Conservation (phyloP, 2,113 vertebrate genomes). For the Chlorodrepanis virens region DNA sequence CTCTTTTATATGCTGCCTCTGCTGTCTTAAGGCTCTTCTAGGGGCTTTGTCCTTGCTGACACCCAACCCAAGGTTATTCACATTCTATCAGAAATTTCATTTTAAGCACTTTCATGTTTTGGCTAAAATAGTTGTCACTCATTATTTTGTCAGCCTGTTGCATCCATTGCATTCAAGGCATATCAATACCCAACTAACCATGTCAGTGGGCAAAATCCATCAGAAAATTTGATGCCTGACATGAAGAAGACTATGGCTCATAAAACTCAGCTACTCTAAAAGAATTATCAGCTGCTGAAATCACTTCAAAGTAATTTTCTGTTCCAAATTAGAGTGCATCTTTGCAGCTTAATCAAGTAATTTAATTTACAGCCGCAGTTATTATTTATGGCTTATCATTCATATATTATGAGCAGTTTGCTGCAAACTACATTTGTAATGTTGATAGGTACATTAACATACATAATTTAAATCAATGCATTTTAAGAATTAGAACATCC, state of each 20-base stretch:
- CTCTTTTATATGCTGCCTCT: not conserved
- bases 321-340: slow-evolving; percentile 31
- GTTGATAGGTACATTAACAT: slow-evolving; percentile 25
- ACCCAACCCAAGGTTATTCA: not conserved
- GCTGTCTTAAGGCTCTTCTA: not conserved
- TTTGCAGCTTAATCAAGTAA: slow-evolving; percentile 40
- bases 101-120: not conserved
- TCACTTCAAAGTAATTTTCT: slow-evolving; percentile 35
- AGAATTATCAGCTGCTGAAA: slow-evolving; percentile 2
- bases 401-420: slow-evolving; percentile 6
- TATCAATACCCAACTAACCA: not conserved
- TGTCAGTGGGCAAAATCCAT: not conserved
- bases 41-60: not conserved
- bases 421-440: slow-evolving; percentile 13
- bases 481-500: not conserved
- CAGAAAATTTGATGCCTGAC: not conserved
- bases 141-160: not conserved
- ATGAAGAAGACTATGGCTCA: not conserved
- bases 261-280: not conserved
- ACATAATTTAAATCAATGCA: slow-evolving; percentile 23
- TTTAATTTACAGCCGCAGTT: slow-evolving; percentile 12
- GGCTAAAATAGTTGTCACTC: not conserved
- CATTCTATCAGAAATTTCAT: not conserved
- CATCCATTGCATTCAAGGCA: not conserved
- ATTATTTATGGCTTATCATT: slow-evolving; percentile 52